Evolutionary conservation across 2,113 vertebrate genomes (phyloP), one percentile per base, ranked within the genome.

Genomic region (Rissa tridactyla): DNA sequence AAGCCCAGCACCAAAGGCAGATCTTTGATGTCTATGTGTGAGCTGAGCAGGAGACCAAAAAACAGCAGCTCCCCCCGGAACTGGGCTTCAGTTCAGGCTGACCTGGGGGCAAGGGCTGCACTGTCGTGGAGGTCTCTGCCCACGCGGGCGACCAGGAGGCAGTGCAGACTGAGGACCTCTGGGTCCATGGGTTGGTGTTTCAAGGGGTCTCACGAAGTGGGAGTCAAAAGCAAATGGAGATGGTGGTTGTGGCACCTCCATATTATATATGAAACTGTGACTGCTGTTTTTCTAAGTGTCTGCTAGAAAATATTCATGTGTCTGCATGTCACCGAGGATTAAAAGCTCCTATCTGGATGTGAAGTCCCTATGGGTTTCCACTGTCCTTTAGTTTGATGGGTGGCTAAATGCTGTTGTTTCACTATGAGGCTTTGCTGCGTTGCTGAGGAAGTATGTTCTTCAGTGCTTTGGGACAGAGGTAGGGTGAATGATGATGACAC

Each of bases 351-450:
- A 10, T 72, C 34, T 77, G 40, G 17, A 17, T 52, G 15, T 49
- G 25, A 90, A 71, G 36, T 57, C 79, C 51, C 38, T 40, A 0
- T 34, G 68, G 52, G 34, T 68, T 82, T 72, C 29, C 18, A 27
- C 65, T 75, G 42, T 29, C 32, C 34, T 80, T 34, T 61, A 22
- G 7, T 47, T 32, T 61, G 21, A 14, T 58, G 25, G 7, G 30
- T 27, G 30, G 27, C 25, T 82, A 29, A 62, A 49, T 64, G n/a
- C 44, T 58, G 10, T 8, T 18, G 29, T 89, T 91, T 77, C 26
- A 15, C 20, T 30, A 0, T 11, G 38, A 66, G n/a, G 25, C 90
- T 66, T 60, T 75, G 14, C 61, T 83, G 42, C 1, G 0, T 60
- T 88, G 57, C 79, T 60, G 82, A 71, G 65, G 57, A 79, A 75